Evolutionary conservation across 1,140 invertebrate genomes (phyloP).

Genomic region (Hyles euphorbiae): DNA sequence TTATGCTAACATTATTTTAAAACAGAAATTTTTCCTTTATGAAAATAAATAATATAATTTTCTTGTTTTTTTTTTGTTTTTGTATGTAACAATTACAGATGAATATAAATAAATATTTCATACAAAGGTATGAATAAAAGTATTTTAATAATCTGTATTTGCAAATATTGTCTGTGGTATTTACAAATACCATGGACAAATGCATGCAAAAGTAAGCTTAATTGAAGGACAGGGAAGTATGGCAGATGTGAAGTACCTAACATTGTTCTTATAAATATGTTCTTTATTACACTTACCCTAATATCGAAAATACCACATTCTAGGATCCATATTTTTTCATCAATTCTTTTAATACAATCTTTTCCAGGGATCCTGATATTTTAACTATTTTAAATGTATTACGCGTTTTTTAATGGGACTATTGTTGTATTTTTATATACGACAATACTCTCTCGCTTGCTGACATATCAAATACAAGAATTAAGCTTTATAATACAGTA

Average conservation of each 20-base stretch:
- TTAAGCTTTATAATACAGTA: conserved; percentile 27
- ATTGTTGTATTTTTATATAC: conserved; percentile 19
- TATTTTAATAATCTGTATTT: conserved; percentile 26
- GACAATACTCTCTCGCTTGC: conserved; percentile 16
- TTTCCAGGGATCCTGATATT: conserved; percentile 38
- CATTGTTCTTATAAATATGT: neutral
- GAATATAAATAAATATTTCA: no score
- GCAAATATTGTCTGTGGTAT: conserved; percentile 28
- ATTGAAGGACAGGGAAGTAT: conserved; percentile 63
- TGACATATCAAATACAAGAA: conserved; percentile 23
- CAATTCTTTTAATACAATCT: conserved; percentile 14
- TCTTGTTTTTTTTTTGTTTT: no score
- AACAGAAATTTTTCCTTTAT: no score
- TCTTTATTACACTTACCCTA: conserved; percentile 12
- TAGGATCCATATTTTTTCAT: conserved; percentile 22
- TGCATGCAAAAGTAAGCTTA: conserved; percentile 59
- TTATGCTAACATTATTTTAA: neutral
- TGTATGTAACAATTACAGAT: no score
- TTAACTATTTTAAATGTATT: conserved; percentile 1
- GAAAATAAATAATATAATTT: neutral
- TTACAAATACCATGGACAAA: conserved; percentile 24
- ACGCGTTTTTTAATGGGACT: conserved; percentile 9
- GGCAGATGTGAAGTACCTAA: conserved; percentile 30
- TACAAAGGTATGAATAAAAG: neutral
- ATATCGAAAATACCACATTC: conserved; percentile 11